Evolutionary conservation across 2,797 vertebrate genomes (phyloP), one percentile per base, ranked within the genome.

Genomic region (Tenualosa thibaudeaui): DNA sequence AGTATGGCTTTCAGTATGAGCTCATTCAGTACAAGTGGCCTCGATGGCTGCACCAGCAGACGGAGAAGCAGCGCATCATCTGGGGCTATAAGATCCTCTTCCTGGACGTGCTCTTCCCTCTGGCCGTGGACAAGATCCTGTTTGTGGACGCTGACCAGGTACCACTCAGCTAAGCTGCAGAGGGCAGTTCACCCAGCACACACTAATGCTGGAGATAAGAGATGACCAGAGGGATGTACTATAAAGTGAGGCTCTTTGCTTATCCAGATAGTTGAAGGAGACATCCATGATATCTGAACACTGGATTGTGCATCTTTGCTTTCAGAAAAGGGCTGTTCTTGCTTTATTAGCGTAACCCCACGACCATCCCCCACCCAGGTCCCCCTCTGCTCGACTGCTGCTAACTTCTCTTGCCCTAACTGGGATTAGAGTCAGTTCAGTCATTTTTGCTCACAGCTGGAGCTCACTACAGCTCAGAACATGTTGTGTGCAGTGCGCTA

Each of bases 11-110:
- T 90, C 94, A 96, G n/a, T 99, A 97, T 40, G 98, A 99, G 82
- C 85, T 99, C 51, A 97, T 99, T 0, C 98, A 99, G 85, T 99
- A 99, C 85, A 97, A 96, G 87, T 99, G 98, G 98, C 98, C 98
- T 0, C 96, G 93, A 0, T 99, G 98, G 98, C 96, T 99, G 85
- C 95, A 97, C 92, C 97, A 97, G 87, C 98, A 99, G 94, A 97
- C 95, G 2, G 98, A 99, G 92, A 99, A 99, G 91, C 98, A 99
- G 89, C 96, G 98, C 54, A 97, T 98, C 86, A 99, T 99, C 91
- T 99, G 98, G 98, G 98, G 98, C 83, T 97, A 99, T 92, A 99
- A 99, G 94, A 99, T 99, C 90, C 98, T 99, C 87, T 99, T 99
- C 91, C 92, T 99, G 89, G 98, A 99, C 86, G 98, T 99, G 88